Evolutionary conservation across 2,888 invertebrate species (phyloP).

Genomic region (Sphaeridia pumilis): DNA sequence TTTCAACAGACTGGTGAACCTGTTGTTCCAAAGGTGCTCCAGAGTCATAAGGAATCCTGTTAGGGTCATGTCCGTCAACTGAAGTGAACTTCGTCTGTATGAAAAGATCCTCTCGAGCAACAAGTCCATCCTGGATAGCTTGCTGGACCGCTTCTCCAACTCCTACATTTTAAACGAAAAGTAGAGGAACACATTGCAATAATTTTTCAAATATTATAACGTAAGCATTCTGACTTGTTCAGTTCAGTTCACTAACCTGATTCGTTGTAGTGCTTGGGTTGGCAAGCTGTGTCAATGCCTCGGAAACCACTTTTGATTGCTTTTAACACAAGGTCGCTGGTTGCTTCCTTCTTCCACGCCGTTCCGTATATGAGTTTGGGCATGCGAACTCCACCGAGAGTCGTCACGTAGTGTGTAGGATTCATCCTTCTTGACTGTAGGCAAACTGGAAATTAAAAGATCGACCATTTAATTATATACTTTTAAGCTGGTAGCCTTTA

Average conservation of each 20-base stretch:
- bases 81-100: constrained; percentile 34
- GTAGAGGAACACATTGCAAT: not conserved
- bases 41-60: constrained; percentile 29
- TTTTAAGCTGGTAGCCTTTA: too few species aligned
- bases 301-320: constrained; percentile 28
- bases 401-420: constrained; percentile 23
- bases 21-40: constrained; percentile 21
- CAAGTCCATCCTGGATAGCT: constrained; percentile 4
- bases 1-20: constrained; percentile 26
- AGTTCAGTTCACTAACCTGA: constrained; percentile 12
- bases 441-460: too few species aligned
- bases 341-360: constrained; percentile 33
- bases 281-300: constrained; percentile 34
- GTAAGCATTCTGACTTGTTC: not conserved
- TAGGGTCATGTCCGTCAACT: constrained; percentile 32
- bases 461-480: too few species aligned
- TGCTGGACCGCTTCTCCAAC: constrained; percentile 18
- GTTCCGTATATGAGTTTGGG: constrained; percentile 34
- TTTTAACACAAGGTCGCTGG: constrained; percentile 24
- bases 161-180: not conserved
- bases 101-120: constrained; percentile 17
- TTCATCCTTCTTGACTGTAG: too few species aligned
- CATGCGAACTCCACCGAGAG: constrained; percentile 25
- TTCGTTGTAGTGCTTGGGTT: constrained; percentile 34
- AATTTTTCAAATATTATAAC: not conserved